These are phyloP conservation scores for Deilephila elpenor DNA, from an alignment of 2,888 invertebrate species.

Conservation along the genomic window DNA sequence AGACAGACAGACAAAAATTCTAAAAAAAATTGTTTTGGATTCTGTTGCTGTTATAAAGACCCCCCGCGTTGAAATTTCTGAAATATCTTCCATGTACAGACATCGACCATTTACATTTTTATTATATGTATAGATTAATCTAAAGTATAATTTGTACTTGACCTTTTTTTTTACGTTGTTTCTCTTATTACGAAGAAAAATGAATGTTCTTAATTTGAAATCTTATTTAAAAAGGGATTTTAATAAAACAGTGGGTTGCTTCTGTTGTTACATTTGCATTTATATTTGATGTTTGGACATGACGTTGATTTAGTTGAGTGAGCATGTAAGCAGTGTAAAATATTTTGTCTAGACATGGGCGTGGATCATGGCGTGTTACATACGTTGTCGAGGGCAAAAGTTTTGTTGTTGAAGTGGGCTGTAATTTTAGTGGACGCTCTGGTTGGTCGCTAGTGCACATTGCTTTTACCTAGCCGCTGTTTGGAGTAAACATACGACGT, in stretches of 20 bases:
- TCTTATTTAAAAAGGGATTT: constrained; percentile 10
- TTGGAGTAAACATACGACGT: constrained; percentile 40
- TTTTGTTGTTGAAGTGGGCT: constrained; percentile 66
- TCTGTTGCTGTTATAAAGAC: no score
- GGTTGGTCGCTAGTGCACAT: constrained; percentile 60
- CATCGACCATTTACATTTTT: no score
- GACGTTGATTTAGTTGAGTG: background rate
- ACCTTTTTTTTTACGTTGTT: background rate
- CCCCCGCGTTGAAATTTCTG: no score
- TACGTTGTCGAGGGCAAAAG: constrained; percentile 62
- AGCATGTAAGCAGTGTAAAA: background rate
- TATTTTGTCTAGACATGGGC: constrained; percentile 26
- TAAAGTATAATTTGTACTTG: constrained; percentile 19
- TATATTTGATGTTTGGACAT: background rate
- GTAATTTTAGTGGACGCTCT: constrained; percentile 72
- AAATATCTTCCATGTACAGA: no score
- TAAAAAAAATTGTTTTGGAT: no score
- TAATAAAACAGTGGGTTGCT: background rate
- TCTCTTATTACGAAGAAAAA: constrained; percentile 1
- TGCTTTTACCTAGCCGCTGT: constrained; percentile 59
- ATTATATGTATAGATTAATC: no score
- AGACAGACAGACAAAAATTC: no score
- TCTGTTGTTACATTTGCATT: constrained; percentile 1
- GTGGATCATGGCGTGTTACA: constrained; percentile 49
- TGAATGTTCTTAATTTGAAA: background rate